Percentiles rank a stretch among this genome's conserved stretches.
Evolutionary conservation across 1,140 invertebrate genomes (phyloP).

Genomic region (Lerema accius): DNA sequence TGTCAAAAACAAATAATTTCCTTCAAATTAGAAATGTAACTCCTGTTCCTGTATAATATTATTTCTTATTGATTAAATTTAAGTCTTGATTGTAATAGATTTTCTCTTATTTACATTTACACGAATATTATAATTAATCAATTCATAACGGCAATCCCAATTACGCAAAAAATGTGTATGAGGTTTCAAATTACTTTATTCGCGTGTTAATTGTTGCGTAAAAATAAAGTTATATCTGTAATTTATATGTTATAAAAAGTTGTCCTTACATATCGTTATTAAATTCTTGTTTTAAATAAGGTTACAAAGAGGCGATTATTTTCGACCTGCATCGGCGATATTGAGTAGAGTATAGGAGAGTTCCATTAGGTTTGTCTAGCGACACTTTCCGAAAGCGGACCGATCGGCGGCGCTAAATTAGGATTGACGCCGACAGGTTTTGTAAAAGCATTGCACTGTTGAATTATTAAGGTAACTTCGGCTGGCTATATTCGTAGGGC

Average conservation of each 20-base stretch:
- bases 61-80: neutral
- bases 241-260: too few species aligned
- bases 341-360: constrained; percentile 57
- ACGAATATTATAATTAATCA: too few species aligned
- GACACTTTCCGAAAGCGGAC: constrained; percentile 73
- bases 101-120: too few species aligned
- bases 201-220: too few species aligned
- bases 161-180: too few species aligned
- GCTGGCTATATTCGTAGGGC: constrained; percentile 76
- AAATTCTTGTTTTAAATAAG: too few species aligned
- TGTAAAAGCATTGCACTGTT: constrained; percentile 82
- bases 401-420: constrained; percentile 77
- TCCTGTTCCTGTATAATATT: neutral
- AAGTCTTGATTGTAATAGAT: neutral
- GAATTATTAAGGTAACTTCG: constrained; percentile 79
- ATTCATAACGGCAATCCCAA: too few species aligned
- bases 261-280: too few species aligned
- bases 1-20: neutral
- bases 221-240: too few species aligned
- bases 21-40: neutral
- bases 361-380: constrained; percentile 79
- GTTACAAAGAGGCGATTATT: constrained; percentile 24
- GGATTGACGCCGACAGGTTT: constrained; percentile 80
- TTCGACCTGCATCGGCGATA: constrained; percentile 28
- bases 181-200: too few species aligned